These are phyloP conservation scores for Sabellastarte sp. DNA, from an alignment of 2,888 invertebrate genomes.

Conservation along the genomic window DNA sequence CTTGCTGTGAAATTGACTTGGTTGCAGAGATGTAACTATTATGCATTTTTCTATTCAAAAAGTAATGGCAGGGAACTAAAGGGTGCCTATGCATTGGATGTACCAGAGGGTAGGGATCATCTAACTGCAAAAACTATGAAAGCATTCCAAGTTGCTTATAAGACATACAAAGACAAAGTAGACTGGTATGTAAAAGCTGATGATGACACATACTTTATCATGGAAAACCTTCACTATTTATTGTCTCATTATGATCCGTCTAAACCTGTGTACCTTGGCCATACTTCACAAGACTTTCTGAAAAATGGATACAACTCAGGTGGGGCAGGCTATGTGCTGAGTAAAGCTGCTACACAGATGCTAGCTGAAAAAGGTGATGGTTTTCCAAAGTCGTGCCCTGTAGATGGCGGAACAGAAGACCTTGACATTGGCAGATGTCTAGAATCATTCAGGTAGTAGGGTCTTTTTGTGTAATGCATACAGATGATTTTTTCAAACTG, in stretches of 20 bases:
- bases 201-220: conserved; percentile 93
- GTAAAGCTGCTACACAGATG: conserved; percentile 72
- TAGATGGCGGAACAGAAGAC: conserved; percentile 15
- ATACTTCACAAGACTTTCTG: conserved; percentile 45
- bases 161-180: conserved; percentile 76
- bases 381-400: conserved; percentile 3
- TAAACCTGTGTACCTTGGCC: conserved; percentile 77
- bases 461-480: too few species aligned
- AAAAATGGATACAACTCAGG: conserved; percentile 61
- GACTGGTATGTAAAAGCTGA: conserved; percentile 97
- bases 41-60: conserved; percentile 8
- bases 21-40: conserved; percentile 28
- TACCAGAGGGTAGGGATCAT: conserved; percentile 82
- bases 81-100: conserved; percentile 66
- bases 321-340: conserved; percentile 82
- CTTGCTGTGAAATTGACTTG: conserved; percentile 10
- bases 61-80: not conserved
- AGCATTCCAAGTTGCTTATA: conserved; percentile 75
- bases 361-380: conserved; percentile 64
- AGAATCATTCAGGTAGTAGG: conserved; percentile 8
- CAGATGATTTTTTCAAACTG: too few species aligned
- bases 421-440: conserved; percentile 16
- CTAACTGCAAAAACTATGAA: conserved; percentile 96
- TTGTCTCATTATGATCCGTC: conserved; percentile 72
- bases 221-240: conserved; percentile 91